A percentile compares a stretch with the other conserved stretches of the same genome.
These are phyloP conservation scores for Aphidius ervi DNA, from an alignment of 1,140 invertebrate genomes.

Conservation along the genomic window DNA sequence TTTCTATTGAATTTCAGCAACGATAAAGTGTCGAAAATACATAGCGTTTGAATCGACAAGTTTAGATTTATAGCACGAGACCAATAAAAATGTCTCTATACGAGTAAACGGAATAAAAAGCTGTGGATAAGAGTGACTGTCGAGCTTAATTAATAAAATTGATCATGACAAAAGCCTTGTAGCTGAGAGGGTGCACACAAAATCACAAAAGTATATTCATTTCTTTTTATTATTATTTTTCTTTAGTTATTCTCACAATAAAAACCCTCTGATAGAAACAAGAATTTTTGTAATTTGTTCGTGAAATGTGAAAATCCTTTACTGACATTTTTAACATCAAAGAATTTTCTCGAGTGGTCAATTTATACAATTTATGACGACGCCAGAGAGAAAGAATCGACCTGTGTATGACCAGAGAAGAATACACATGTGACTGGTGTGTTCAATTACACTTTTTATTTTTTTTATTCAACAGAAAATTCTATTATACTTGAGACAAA, in stretches of 20 bases:
- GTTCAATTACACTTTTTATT: conserved; percentile 31
- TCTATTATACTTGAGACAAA: not conserved
- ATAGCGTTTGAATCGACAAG: conserved; percentile 16
- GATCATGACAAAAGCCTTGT: conserved; percentile 8
- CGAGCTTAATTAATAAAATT: conserved; percentile 13
- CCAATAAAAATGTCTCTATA: conserved; percentile 20
- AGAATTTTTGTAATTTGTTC: conserved; percentile 21
- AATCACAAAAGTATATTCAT: not conserved
- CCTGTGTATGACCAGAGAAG: conserved; percentile 13
- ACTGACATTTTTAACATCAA: not conserved
- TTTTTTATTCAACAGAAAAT: not conserved
- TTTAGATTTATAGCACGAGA: conserved; percentile 17
- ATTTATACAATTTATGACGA: conserved; percentile 13
- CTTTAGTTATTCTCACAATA: too few species aligned
- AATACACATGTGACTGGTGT: conserved; percentile 25
- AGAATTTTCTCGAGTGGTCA: conserved; percentile 15
- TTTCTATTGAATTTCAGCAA: conserved; percentile 6
- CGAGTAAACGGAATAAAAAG: conserved; percentile 4
- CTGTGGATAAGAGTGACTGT: conserved; percentile 1
- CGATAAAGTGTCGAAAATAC: conserved; percentile 14
- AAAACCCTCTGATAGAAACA: not conserved
- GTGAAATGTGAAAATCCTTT: conserved; percentile 5
- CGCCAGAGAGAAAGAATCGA: conserved; percentile 15
- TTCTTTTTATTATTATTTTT: not conserved
- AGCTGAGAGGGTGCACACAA: too few species aligned